Conservation (phyloP, 2,113 vertebrate genomes). For the Corvus moneduloides region DNA sequence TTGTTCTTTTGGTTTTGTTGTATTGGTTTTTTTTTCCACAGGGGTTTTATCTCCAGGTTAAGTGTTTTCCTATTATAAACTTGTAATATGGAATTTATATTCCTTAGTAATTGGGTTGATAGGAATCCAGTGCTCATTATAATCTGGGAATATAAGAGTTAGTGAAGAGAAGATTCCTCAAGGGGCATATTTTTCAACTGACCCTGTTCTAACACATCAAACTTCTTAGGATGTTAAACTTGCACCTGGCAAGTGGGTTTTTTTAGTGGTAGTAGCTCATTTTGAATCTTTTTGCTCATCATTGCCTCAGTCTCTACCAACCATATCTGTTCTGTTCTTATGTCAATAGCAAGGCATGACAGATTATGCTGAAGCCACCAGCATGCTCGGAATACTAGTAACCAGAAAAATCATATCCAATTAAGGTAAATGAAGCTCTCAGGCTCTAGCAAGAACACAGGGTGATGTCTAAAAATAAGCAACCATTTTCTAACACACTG, state of each 20-base stretch:
- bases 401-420: constrained; percentile 8
- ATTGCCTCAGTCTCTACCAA: neutral
- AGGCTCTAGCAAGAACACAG: neutral
- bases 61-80: constrained; percentile 37
- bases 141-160: constrained; percentile 3
- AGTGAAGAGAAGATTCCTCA: neutral
- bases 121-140: constrained; percentile 34
- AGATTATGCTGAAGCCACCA: constrained; percentile 32
- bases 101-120: constrained; percentile 42
- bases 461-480: constrained; percentile 44
- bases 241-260: neutral
- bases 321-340: neutral
- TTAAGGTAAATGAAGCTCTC: constrained; percentile 13
- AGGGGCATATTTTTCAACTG: constrained; percentile 27
- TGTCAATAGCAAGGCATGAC: neutral
- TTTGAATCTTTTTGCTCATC: neutral
- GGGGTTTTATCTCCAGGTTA: constrained; percentile 24
- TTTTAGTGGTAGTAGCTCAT: constrained; percentile 23
- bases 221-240: neutral
- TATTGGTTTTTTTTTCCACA: neutral
- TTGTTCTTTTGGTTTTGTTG: neutral
- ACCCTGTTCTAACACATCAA: neutral
- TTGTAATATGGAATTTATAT: neutral
- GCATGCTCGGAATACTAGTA: neutral
- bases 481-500: neutral